Conservation (phyloP, 2,888 invertebrate species). For the Diadromus collaris region DNA sequence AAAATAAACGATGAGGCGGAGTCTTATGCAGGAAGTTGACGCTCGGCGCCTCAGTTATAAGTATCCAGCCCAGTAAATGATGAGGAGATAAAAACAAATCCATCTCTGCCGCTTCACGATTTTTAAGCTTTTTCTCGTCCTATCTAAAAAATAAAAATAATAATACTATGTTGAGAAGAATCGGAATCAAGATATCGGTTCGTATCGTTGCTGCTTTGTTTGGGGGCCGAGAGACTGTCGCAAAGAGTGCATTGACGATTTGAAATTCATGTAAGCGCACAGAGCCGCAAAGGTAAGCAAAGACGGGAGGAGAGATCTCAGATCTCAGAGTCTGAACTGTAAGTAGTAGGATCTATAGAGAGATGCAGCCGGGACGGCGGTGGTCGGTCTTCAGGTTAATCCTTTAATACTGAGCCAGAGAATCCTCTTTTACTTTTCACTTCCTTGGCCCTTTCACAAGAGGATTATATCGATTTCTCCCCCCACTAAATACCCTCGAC, state of each 20-base stretch:
- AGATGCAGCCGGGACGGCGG: not conserved
- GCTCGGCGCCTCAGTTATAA: constrained; percentile 2
- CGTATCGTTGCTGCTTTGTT: not conserved
- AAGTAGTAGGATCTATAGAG: not conserved
- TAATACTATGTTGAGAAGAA: not conserved
- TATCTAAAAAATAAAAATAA: not conserved
- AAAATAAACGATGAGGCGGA: not conserved
- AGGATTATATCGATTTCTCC: constrained; percentile 57
- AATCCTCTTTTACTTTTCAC: constrained; percentile 59
- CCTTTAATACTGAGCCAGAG: constrained; percentile 46
- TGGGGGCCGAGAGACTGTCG: not conserved
- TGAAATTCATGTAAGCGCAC: not conserved
- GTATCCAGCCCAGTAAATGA: not conserved
- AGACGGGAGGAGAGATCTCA: not conserved
- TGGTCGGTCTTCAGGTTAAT: constrained; percentile 43
- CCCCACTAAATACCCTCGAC: constrained; percentile 51
- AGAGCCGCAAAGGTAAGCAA: not conserved
- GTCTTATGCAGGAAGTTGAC: not conserved
- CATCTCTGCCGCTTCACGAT: not conserved
- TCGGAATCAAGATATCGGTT: not conserved
- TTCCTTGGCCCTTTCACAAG: constrained; percentile 52
- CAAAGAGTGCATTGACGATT: not conserved
- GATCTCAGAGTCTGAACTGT: not conserved
- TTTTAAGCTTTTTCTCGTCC: not conserved
- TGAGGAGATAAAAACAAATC: not conserved